Conservation (phyloP, 2,797 vertebrate genomes). For the Potorous gilbertii region DNA sequence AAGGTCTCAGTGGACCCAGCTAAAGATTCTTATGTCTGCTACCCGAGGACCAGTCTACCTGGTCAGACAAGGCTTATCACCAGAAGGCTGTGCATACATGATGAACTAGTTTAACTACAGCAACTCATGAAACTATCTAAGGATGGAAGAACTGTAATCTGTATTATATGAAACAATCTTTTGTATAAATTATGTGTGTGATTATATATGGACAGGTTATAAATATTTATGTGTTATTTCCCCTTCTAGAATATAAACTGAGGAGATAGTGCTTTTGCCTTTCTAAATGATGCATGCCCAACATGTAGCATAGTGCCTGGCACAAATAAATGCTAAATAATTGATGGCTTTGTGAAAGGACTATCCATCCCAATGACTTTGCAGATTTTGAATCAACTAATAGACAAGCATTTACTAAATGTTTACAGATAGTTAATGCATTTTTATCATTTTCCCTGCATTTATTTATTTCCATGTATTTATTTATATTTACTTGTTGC, state of each 20-base stretch:
- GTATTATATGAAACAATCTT: not conserved
- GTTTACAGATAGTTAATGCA: not conserved
- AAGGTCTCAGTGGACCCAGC: not conserved
- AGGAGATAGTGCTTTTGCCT: not conserved
- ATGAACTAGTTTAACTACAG: not conserved
- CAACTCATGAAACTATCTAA: not conserved
- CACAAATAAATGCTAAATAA: not conserved
- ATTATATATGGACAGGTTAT: not conserved
- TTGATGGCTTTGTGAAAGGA: not conserved
- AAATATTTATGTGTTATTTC: not conserved
- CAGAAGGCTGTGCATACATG: not conserved
- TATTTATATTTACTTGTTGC: not conserved
- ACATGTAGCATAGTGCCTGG: not conserved
- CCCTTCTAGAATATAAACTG: not conserved
- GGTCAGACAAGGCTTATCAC: not conserved
- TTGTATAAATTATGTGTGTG: not conserved
- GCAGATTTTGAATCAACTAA: not conserved
- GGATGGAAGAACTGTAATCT: not conserved
- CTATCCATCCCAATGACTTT: not conserved
- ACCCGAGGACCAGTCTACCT: not conserved
- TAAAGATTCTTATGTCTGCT: not conserved
- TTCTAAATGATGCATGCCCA: not conserved
- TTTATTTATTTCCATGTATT: too few relatives aligned
- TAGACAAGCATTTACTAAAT: not conserved
- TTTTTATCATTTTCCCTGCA: too few relatives aligned